A percentile compares a stretch with the other conserved stretches of the same genome.
Conservation (phyloP, 2,888 invertebrate species). For the Argyresthia goedartella region DNA sequence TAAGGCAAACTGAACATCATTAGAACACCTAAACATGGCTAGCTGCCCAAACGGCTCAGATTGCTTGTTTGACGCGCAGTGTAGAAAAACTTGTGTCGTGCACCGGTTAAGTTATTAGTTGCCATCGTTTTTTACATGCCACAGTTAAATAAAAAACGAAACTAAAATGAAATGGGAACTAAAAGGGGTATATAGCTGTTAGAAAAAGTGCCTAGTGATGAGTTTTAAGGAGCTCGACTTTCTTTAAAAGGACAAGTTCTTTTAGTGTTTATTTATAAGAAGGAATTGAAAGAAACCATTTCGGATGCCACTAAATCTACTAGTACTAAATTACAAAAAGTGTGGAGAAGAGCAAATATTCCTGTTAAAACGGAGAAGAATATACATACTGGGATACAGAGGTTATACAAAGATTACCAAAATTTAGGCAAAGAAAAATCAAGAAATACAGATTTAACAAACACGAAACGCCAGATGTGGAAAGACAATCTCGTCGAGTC, state of each 20-base stretch:
- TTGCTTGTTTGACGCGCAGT: no score
- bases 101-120: no score
- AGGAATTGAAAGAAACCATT: constrained; percentile 3
- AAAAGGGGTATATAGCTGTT: neutral
- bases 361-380: constrained; percentile 5
- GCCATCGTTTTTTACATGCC: no score
- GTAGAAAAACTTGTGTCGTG: no score
- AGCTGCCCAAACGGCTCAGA: no score
- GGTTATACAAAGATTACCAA: neutral
- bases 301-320: constrained; percentile 4
- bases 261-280: constrained; percentile 1
- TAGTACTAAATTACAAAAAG: neutral
- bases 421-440: neutral
- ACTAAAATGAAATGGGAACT: no score
- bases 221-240: neutral
- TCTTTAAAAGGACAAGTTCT: neutral
- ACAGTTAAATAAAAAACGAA: no score
- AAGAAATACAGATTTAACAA: neutral
- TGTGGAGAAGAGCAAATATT: constrained; percentile 4
- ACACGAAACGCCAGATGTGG: neutral
- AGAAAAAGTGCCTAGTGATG: neutral
- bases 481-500: neutral
- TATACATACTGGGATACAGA: neutral
- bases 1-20: no score
- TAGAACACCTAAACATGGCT: no score